Conservation (phyloP, 2,888 invertebrate genomes). For the Salticus scenicus region DNA sequence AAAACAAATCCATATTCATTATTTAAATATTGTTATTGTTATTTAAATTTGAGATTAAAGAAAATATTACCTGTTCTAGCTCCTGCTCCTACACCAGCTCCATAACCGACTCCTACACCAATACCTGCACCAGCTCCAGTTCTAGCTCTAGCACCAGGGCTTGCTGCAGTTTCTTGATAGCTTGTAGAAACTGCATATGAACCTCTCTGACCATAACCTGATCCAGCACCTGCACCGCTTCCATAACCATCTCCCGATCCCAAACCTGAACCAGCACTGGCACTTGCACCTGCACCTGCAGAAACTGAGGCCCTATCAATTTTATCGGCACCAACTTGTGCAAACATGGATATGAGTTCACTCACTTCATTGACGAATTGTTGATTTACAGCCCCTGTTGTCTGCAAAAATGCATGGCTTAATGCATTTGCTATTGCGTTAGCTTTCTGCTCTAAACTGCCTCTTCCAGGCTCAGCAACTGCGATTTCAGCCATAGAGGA, state of each 20-base stretch:
- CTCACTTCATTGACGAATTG: constrained; percentile 25
- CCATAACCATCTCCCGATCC: background rate
- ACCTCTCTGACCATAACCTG: too few species aligned
- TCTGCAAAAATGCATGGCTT: constrained; percentile 13
- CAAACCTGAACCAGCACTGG: background rate
- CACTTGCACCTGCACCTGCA: too few species aligned
- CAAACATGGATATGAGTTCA: constrained; percentile 24
- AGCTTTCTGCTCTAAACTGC: background rate
- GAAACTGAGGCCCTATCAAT: too few species aligned
- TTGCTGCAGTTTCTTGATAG: background rate
- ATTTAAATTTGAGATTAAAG: too few species aligned
- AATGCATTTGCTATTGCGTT: constrained; percentile 20
- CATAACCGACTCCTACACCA: background rate
- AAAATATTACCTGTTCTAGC: too few species aligned
- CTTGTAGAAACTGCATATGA: too few species aligned
- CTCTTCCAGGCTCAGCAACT: constrained; percentile 5
- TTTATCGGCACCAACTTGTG: constrained; percentile 18
- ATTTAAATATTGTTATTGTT: too few species aligned
- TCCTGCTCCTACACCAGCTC: background rate
- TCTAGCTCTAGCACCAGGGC: background rate
- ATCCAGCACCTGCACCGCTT: background rate
- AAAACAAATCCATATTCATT: too few species aligned
- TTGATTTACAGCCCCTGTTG: constrained; percentile 8
- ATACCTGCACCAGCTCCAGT: background rate
- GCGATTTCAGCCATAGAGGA: constrained; percentile 40